These are phyloP conservation scores for Andricus grossulariae DNA, from an alignment of 1,140 invertebrate species.

Conservation along the genomic window DNA sequence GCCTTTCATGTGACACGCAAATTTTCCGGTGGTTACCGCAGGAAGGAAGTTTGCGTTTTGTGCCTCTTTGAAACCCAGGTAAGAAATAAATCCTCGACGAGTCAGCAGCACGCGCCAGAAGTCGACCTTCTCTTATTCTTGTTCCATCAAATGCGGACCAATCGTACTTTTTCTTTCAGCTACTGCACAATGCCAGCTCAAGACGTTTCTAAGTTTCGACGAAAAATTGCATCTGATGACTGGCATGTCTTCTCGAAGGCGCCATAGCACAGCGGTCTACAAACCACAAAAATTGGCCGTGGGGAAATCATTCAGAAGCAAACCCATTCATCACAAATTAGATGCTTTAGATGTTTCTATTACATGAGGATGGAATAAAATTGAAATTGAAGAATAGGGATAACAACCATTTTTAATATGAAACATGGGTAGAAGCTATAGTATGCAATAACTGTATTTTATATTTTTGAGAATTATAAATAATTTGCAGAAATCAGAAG, in stretches of 20 bases:
- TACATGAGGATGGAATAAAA: neutral
- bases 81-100: conserved; percentile 30
- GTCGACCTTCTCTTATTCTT: conserved; percentile 22
- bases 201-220: conserved; percentile 15
- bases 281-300: conserved; percentile 32
- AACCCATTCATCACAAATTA: neutral
- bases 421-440: too few species aligned
- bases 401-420: neutral
- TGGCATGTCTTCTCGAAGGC: conserved; percentile 12
- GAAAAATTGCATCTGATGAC: conserved; percentile 36
- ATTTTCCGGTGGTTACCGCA: conserved; percentile 37
- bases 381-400: neutral
- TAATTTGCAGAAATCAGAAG: too few species aligned
- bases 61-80: conserved; percentile 19
- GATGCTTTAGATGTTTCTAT: neutral
- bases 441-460: too few species aligned
- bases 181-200: conserved; percentile 24
- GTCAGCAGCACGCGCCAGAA: conserved; percentile 34
- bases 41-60: conserved; percentile 32
- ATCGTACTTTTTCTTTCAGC: neutral
- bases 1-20: conserved; percentile 38
- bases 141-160: conserved; percentile 17
- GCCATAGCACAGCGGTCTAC: neutral
- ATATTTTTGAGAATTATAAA: too few species aligned
- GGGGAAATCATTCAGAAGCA: conserved; percentile 7